Evolutionary conservation across 1,140 invertebrate species (phyloP).

Genomic region (Augochlora pura): DNA sequence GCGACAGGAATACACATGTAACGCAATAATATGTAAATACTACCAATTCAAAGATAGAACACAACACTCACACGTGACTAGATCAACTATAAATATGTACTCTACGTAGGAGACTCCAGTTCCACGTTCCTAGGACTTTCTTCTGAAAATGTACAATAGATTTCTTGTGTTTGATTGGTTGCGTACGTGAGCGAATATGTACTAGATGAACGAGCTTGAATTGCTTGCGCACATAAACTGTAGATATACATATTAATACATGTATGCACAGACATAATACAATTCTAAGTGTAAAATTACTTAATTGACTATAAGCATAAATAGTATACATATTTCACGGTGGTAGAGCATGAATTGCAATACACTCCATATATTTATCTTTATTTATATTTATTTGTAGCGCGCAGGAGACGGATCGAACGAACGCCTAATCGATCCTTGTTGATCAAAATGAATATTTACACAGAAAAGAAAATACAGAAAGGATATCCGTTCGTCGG

Average conservation of each 20-base stretch:
- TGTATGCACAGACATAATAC: not conserved
- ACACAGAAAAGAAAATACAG: not conserved
- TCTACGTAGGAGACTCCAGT: slow-evolving; percentile 39
- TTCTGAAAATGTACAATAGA: slow-evolving; percentile 16
- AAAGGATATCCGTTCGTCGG: too few relatives aligned
- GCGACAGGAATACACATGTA: not conserved
- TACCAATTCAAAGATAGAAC: slow-evolving; percentile 19
- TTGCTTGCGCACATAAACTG: not conserved
- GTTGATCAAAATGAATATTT: not conserved
- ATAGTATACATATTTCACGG: too few relatives aligned
- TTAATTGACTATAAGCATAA: too few relatives aligned
- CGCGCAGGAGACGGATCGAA: not conserved
- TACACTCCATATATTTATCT: too few relatives aligned
- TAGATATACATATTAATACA: not conserved
- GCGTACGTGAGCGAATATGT: not conserved
- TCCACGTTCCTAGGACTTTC: slow-evolving; percentile 1
- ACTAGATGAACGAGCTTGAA: not conserved
- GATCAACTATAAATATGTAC: slow-evolving; percentile 40
- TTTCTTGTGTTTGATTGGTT: slow-evolving; percentile 9
- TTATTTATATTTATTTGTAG: not conserved
- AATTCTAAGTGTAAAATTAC: not conserved
- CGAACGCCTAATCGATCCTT: not conserved
- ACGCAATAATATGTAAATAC: slow-evolving; percentile 1
- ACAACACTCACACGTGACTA: slow-evolving; percentile 25
- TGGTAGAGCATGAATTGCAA: too few relatives aligned